Percentiles rank a stretch among this genome's conserved stretches.
These are phyloP conservation scores for Acestrorhynchus altus DNA, from an alignment of 2,797 vertebrate genomes.

Conservation along the genomic window DNA sequence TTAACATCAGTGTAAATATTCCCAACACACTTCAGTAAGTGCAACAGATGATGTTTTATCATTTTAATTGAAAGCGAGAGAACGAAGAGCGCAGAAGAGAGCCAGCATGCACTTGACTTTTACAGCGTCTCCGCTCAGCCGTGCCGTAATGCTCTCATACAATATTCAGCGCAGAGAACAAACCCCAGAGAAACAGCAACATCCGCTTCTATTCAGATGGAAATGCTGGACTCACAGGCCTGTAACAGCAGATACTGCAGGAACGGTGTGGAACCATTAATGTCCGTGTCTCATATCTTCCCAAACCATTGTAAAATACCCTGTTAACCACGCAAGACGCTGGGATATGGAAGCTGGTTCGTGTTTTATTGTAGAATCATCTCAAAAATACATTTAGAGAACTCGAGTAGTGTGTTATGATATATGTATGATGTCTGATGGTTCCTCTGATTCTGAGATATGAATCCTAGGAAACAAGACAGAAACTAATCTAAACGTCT, in stretches of 20 bases:
- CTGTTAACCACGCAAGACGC: neutral
- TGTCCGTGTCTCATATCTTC: too few species aligned
- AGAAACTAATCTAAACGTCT: too few species aligned
- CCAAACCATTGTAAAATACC: neutral
- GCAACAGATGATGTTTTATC: neutral
- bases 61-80: constrained; percentile 19
- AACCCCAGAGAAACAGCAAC: constrained; percentile 1
- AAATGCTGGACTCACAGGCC: neutral
- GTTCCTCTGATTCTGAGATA: too few species aligned
- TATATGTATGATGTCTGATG: too few species aligned
- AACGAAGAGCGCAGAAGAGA: neutral
- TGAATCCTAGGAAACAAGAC: too few species aligned
- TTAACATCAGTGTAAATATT: too few species aligned
- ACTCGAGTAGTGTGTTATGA: too few species aligned
- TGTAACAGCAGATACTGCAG: neutral
- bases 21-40: neutral
- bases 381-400: too few species aligned
- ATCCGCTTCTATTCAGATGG: neutral
- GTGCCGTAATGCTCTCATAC: constrained; percentile 72
- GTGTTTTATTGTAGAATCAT: neutral
- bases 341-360: neutral
- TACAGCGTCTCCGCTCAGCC: constrained; percentile 62
- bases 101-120: constrained; percentile 22
- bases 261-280: too few species aligned
- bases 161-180: constrained; percentile 71